Evolutionary conservation across 2,888 invertebrate species (phyloP).

Genomic region (Tridacna gigas): DNA sequence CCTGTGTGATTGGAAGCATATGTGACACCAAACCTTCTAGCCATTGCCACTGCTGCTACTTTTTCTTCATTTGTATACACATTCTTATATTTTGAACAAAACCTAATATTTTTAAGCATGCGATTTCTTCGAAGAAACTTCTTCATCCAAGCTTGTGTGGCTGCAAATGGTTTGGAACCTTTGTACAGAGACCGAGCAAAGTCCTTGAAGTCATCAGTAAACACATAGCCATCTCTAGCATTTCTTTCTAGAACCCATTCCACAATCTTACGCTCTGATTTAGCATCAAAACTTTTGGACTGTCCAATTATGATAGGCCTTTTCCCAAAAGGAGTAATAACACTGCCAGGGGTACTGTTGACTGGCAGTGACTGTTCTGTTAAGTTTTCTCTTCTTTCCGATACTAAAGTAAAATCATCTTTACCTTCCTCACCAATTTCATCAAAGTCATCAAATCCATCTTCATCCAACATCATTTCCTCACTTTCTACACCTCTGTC

Average conservation of each 20-base stretch:
- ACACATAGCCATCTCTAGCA: slow-evolving; percentile 62
- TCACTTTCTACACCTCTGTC: slow-evolving; percentile 44
- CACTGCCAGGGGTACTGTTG: slow-evolving; percentile 3
- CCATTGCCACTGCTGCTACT: slow-evolving; percentile 50
- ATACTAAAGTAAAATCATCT: slow-evolving; percentile 22
- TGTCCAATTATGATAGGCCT: slow-evolving; percentile 59
- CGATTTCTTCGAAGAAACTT: slow-evolving; percentile 58
- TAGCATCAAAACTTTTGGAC: slow-evolving; percentile 58
- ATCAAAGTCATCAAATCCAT: slow-evolving; percentile 33
- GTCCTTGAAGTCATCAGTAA: slow-evolving; percentile 65
- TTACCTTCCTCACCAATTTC: slow-evolving; percentile 43
- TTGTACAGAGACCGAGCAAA: slow-evolving; percentile 58
- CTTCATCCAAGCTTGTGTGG: slow-evolving; percentile 63
- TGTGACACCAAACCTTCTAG: slow-evolving; percentile 53
- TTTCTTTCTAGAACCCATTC: slow-evolving; percentile 62
- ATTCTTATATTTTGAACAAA: slow-evolving; percentile 62
- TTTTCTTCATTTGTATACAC: slow-evolving; percentile 57
- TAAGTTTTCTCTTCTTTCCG: slow-evolving; percentile 1
- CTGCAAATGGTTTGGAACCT: slow-evolving; percentile 59
- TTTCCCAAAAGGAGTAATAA: slow-evolving; percentile 56
- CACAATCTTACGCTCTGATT: slow-evolving; percentile 60
- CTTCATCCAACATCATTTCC: slow-evolving; percentile 43
- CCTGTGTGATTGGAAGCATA: slow-evolving; percentile 57
- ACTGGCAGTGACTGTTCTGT: slow-evolving; percentile 12
- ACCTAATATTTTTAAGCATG: slow-evolving; percentile 51